Base-by-base conservation (phyloP, 2,888 invertebrate genomes). In the Scaptomyza flava region DNA sequence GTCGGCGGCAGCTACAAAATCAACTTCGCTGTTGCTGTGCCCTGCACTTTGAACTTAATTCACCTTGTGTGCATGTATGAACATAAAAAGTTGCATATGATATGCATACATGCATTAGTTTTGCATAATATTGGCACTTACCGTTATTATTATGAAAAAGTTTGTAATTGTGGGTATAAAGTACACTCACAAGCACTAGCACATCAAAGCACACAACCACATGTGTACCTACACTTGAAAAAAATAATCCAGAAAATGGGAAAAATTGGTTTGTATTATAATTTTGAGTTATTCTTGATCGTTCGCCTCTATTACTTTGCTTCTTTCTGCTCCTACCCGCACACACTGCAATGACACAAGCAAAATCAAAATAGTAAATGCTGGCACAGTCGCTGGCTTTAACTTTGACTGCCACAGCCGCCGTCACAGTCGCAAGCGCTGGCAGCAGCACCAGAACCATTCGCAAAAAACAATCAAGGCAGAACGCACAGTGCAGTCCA, bases 261-360 rank as follows among this genome's bases (percentile, higher is more conserved):
- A 59, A 72, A 36, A 51, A 27, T 27, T 51, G 38, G 27, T 41
- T 50, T 38, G 54, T 45, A 41, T 11, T 42, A 34, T 9, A 57
- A 30, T 59, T 38, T 53, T 30, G 57, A 58, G 46, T 69, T 42
- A 51, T 62, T 73, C 46, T 42, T 61, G 72, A 57, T 72, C 48
- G 47, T 66, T 69, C 20, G 30, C 33, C 53, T 51, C 50, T 56
- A 45, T 62, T 60, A 61, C 31, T 62, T 68, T 75, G 61, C 53
- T 75, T 68, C 50, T 69, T 75, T 67, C 50, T 69, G 72, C 64
- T 81, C 66, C 82, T 79, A 81, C 85, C 86, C 81, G 85, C 81
- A 79, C 81, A 81, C 74, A 82, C 85, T 85, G 81, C 84, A 87
- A 82, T 86, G 81, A 86, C 84, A 83, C 78, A 82, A 83, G 86